Percentiles rank a stretch among this genome's conserved stretches.
phyloP scores from a whole-genome alignment of 1,140 invertebrate genomes.

The Nebria ingens region DNA sequence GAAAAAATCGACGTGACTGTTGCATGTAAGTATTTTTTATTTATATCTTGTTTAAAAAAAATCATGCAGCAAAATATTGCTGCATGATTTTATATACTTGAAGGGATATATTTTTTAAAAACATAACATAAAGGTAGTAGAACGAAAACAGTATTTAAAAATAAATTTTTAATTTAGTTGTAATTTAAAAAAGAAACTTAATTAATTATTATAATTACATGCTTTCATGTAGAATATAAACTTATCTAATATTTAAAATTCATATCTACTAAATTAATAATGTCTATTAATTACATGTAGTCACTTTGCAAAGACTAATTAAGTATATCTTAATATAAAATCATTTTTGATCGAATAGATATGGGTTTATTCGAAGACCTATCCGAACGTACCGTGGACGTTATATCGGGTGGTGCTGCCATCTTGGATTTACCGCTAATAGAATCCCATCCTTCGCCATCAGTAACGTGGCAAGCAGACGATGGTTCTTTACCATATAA shows the following conservation, averaged over 20 bases:
- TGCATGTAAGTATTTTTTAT: constrained; percentile 76
- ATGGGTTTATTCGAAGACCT: constrained; percentile 72
- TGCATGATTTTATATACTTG: too few relatives aligned
- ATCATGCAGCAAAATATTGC: too few relatives aligned
- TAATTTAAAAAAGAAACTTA: too few relatives aligned
- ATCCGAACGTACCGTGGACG: constrained; percentile 52
- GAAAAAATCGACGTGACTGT: constrained; percentile 77
- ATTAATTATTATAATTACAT: too few relatives aligned
- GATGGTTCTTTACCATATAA: constrained; percentile 59
- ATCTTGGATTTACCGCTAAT: constrained; percentile 71
- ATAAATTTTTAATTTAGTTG: too few relatives aligned
- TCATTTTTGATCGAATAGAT: constrained; percentile 45
- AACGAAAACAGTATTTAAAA: too few relatives aligned
- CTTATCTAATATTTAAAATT: too few relatives aligned
- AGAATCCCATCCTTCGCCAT: constrained; percentile 69
- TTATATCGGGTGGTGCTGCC: constrained; percentile 67
- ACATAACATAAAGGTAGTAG: too few relatives aligned
- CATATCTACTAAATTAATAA: too few relatives aligned
- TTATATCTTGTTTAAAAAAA: too few relatives aligned
- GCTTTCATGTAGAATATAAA: constrained; percentile 10
- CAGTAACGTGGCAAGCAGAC: constrained; percentile 74
- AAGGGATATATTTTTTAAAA: not conserved
- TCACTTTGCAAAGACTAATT: too few relatives aligned
- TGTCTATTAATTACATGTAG: not conserved
- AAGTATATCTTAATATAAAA: too few relatives aligned